Conservation (phyloP, 2,888 invertebrate genomes). For the Aleiodes leptofemur region DNA sequence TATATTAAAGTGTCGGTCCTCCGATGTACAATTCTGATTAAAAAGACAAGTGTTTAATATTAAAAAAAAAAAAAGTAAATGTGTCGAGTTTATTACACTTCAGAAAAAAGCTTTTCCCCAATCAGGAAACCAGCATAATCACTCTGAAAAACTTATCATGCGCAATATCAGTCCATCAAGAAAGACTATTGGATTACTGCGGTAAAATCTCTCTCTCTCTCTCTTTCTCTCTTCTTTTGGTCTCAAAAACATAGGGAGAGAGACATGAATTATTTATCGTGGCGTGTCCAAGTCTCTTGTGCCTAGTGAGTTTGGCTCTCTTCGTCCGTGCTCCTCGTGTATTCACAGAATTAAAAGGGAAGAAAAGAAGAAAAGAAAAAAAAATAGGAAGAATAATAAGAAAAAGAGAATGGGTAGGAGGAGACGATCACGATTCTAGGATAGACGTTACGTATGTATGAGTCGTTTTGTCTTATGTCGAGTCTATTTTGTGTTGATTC, state of each 20-base stretch:
- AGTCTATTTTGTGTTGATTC: constrained; percentile 4
- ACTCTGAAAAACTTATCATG: not conserved
- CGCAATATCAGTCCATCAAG: constrained; percentile 15
- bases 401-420: constrained; percentile 7
- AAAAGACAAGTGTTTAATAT: no score
- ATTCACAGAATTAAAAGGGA: constrained; percentile 20
- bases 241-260: not conserved
- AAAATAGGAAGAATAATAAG: constrained; percentile 6
- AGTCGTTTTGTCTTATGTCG: constrained; percentile 18
- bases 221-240: not conserved
- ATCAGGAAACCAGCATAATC: not conserved
- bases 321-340: constrained; percentile 24
- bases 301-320: constrained; percentile 27
- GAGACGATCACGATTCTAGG: constrained; percentile 44
- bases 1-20: no score
- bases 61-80: no score
- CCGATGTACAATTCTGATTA: no score
- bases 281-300: constrained; percentile 36
- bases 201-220: not conserved
- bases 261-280: constrained; percentile 48
- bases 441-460: constrained; percentile 27
- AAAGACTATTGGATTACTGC: no score
- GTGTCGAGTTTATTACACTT: no score
- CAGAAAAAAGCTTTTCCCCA: no score
- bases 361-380: not conserved